These are phyloP conservation scores for Andrena bicolor DNA, from an alignment of 2,888 invertebrate species.

Conservation along the genomic window DNA sequence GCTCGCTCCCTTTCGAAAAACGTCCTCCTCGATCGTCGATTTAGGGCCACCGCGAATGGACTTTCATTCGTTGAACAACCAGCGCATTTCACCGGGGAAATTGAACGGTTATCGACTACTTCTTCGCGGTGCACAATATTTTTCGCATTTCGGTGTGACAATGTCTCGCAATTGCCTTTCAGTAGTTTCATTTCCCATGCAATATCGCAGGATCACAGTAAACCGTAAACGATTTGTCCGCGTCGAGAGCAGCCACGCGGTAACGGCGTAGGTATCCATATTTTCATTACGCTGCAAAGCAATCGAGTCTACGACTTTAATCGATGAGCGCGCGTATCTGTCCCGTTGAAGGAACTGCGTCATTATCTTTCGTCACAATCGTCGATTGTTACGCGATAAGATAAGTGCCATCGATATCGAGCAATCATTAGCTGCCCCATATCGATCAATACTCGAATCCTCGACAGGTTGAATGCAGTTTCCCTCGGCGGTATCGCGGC, in stretches of 20 bases:
- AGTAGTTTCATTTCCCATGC: slow-evolving; percentile 30
- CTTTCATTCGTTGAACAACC: not conserved
- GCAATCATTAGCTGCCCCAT: slow-evolving; percentile 31
- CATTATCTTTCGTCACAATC: slow-evolving; percentile 40
- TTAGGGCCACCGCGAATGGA: not conserved
- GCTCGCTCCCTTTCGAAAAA: slow-evolving; percentile 25
- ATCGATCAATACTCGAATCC: slow-evolving; percentile 45
- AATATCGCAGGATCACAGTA: slow-evolving; percentile 13
- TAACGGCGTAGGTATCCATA: slow-evolving; percentile 4
- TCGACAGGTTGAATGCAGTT: slow-evolving; percentile 14
- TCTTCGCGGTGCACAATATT: not conserved
- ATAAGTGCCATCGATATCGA: slow-evolving; percentile 55
- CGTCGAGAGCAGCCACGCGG: slow-evolving; percentile 14
- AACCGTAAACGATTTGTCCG: slow-evolving; percentile 48
- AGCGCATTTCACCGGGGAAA: not conserved
- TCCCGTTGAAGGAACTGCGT: slow-evolving; percentile 33
- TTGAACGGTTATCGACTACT: slow-evolving; percentile 24
- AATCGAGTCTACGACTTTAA: slow-evolving; percentile 17
- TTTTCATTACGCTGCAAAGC: slow-evolving; percentile 9
- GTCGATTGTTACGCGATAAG: slow-evolving; percentile 58
- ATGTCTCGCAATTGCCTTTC: slow-evolving; percentile 19
- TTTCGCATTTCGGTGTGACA: not conserved
- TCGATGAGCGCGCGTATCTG: slow-evolving; percentile 38
- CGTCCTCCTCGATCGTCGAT: not conserved
- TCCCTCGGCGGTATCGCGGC: not conserved